Evolutionary conservation across 2,113 vertebrate genomes (phyloP).

Genomic region (Choloepus hoffmanni): DNA sequence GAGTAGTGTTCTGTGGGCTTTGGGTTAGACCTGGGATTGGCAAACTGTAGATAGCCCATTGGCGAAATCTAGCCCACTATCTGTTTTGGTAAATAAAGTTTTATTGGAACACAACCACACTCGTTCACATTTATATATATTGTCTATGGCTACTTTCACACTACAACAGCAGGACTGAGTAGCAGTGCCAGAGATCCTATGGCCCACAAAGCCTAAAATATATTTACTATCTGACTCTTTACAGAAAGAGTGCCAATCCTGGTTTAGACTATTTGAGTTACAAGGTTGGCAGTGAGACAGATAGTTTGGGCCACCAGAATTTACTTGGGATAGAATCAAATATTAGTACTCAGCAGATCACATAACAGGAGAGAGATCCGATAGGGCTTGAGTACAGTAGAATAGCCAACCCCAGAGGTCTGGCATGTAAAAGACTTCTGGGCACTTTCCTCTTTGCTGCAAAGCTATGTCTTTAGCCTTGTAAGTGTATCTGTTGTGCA

Average conservation of each 20-base stretch:
- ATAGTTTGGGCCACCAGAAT: neutral
- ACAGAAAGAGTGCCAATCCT: neutral
- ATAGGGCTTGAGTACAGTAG: neutral
- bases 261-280: neutral
- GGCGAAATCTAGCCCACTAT: neutral
- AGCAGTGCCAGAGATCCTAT: neutral
- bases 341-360: neutral
- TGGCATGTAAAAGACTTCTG: neutral
- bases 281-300: neutral
- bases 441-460: neutral
- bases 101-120: neutral
- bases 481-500: neutral
- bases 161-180: neutral
- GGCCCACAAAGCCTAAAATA: neutral
- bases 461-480: neutral
- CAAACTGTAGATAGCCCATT: neutral
- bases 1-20: neutral
- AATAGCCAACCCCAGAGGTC: fast-evolving
- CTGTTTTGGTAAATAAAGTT: slow-evolving; percentile 33
- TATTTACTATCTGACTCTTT: neutral
- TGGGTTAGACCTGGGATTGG: neutral
- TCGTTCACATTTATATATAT: neutral
- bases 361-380: neutral
- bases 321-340: neutral
- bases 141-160: neutral